Base-by-base conservation (phyloP, 2,113 vertebrate species). In the Apus apus region DNA sequence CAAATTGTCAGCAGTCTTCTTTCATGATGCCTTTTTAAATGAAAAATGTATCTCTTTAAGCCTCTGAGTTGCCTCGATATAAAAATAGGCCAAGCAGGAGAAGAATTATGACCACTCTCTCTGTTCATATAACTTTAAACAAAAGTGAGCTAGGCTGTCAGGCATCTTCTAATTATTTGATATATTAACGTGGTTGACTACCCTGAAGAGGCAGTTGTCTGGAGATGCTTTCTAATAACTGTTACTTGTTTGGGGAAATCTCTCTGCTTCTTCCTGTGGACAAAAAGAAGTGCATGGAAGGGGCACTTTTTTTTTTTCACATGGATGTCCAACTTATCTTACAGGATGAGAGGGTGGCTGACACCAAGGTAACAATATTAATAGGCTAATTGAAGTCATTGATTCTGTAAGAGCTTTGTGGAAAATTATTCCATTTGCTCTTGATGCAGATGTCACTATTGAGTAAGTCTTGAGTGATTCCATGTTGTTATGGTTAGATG, bases 41-140 rank as follows among this genome's bases (percentile, higher is more conserved):
- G 64, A 94, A 85, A 93, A 80, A 90, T 61, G 15, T 22, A 40
- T 34, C 75, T 20, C 67, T 80, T 85, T 93, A 88, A 92, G 83
- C 34, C 58, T 57, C 61, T 45, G 40, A 61, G 53, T 46, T 92
- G 21, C 87, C 50, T 80, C 88, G 32, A 48, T 80, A 34, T 46
- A 75, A 86, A 93, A 93, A 67, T 72, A 86, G 45, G 58, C 38
- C 68, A 53, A 50, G 40, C 46, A 66, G 56, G 38, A 71, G 46
- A 58, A 84, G 29, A 94, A 57, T 90, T 70, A 80, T 16, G 29
- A 53, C 57, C 36, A 2, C 21, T 48, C 4, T 81, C 48, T 86
- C 74, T 75, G 32, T 71, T 83, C 57, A 20, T 57, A 15, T 4
- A 61, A 71, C 34, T 78, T 84, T 80, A 50, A 40, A n/a, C n/a